Percentiles rank a stretch among this genome's conserved stretches.
phyloP scores from a whole-genome alignment of 2,797 vertebrate genomes.

The Threskiornis aethiopicus region DNA sequence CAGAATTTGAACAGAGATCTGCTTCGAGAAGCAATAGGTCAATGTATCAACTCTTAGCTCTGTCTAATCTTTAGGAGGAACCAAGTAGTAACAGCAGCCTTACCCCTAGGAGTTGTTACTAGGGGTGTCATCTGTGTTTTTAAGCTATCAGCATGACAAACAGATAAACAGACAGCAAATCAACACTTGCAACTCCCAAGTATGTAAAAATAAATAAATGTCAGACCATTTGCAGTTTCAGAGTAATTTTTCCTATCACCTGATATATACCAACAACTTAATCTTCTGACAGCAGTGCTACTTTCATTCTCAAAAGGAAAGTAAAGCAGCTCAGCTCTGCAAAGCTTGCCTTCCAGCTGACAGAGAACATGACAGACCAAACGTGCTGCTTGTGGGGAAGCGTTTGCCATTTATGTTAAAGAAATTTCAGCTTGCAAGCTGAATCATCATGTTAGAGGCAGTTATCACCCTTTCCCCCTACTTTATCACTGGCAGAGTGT shows the following conservation, averaged over 20 bases:
- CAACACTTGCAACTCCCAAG: neutral
- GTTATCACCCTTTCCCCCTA: neutral
- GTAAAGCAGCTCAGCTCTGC: conserved; percentile 42
- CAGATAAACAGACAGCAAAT: neutral
- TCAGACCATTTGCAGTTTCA: neutral
- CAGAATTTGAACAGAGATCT: neutral
- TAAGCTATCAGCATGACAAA: neutral
- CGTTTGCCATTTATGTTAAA: neutral
- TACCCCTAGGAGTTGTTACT: neutral
- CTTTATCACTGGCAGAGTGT: neutral
- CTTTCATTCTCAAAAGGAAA: conserved; percentile 67
- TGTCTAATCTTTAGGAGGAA: neutral
- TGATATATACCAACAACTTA: conserved; percentile 12
- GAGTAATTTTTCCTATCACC: conserved; percentile 24
- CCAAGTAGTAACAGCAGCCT: neutral
- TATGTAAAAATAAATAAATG: neutral
- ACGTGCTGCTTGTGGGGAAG: neutral
- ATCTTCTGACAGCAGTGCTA: conserved; percentile 28
- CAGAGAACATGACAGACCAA: neutral
- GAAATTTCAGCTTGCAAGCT: neutral
- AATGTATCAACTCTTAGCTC: neutral
- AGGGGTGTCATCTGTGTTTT: neutral
- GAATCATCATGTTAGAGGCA: neutral
- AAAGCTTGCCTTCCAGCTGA: neutral
- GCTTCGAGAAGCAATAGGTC: neutral